Conservation (phyloP, 2,888 invertebrate species). For the Anthrax anthrax region DNA sequence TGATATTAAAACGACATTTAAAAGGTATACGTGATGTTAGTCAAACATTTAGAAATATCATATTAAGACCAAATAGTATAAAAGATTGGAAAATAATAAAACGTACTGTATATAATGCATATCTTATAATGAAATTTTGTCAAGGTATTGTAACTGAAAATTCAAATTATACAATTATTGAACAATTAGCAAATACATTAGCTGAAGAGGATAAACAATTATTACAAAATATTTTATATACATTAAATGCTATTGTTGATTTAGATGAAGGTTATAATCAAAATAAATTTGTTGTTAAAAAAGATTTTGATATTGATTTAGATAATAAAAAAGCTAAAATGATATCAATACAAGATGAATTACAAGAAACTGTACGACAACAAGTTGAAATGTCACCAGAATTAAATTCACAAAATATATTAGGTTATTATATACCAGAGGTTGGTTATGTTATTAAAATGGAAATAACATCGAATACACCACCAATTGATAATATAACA, state of each 20-base stretch:
- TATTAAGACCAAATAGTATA: conserved; percentile 7
- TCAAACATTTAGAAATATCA: conserved; percentile 8
- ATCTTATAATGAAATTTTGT: conserved; percentile 8
- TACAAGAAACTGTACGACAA: conserved; percentile 3
- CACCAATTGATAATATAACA: background rate
- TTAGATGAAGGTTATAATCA: conserved; percentile 9
- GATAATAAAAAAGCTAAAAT: conserved; percentile 10
- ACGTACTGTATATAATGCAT: conserved; percentile 8
- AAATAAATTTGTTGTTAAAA: conserved; percentile 11
- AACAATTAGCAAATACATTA: conserved; percentile 5
- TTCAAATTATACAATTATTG: conserved; percentile 1
- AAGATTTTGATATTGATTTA: conserved; percentile 10
- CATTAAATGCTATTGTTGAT: conserved; percentile 13
- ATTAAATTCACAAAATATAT: background rate
- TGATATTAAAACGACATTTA: conserved; percentile 5
- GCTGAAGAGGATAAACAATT: background rate
- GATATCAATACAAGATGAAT: conserved; percentile 4
- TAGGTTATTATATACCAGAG: conserved; percentile 13
- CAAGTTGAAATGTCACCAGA: background rate
- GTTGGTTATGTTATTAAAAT: conserved; percentile 14
- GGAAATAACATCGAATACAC: background rate
- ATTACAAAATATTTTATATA: conserved; percentile 8
- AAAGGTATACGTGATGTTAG: conserved; percentile 10
- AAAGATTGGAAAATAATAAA: conserved; percentile 12
- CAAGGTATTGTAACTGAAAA: conserved; percentile 4